Conservation (phyloP, 2,113 vertebrate genomes). For the Salvelinus sp. region DNA sequence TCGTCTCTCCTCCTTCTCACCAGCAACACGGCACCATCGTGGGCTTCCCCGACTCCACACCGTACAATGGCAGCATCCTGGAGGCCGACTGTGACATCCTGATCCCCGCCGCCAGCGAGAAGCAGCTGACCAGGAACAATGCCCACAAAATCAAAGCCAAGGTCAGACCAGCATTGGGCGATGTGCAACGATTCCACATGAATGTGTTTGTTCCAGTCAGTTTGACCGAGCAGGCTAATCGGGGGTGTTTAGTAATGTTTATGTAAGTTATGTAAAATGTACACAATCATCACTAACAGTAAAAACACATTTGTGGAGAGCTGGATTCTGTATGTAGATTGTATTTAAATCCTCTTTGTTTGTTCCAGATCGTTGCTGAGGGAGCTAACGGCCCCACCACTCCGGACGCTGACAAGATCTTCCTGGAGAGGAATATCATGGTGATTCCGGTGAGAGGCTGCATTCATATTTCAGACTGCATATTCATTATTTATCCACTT, state of each 20-base stretch:
- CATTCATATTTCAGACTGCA: neutral
- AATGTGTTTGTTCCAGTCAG: too few relatives aligned
- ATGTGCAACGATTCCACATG: neutral
- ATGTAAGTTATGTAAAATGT: too few relatives aligned
- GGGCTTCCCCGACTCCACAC: conserved; percentile 86
- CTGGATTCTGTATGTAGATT: too few relatives aligned
- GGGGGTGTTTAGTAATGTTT: too few relatives aligned
- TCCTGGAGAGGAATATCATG: conserved; percentile 91
- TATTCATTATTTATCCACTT: neutral
- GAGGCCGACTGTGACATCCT: conserved; percentile 94
- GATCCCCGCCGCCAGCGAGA: conserved; percentile 94
- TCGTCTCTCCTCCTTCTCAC: neutral
- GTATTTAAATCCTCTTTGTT: neutral
- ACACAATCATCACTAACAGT: too few relatives aligned
- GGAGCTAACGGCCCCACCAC: conserved; percentile 95
- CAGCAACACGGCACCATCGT: conserved; percentile 85
- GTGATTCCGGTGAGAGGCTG: conserved; percentile 89
- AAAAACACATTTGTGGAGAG: too few relatives aligned
- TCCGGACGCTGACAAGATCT: conserved; percentile 91
- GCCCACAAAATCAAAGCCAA: conserved; percentile 91
- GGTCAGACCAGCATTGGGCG: conserved; percentile 64
- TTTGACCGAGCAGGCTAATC: too few relatives aligned
- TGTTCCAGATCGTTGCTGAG: conserved; percentile 88
- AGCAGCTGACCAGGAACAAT: conserved; percentile 89
- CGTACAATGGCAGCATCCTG: conserved; percentile 87